Base-by-base conservation (phyloP, 2,113 vertebrate genomes). In the Seriola dumerili region DNA sequence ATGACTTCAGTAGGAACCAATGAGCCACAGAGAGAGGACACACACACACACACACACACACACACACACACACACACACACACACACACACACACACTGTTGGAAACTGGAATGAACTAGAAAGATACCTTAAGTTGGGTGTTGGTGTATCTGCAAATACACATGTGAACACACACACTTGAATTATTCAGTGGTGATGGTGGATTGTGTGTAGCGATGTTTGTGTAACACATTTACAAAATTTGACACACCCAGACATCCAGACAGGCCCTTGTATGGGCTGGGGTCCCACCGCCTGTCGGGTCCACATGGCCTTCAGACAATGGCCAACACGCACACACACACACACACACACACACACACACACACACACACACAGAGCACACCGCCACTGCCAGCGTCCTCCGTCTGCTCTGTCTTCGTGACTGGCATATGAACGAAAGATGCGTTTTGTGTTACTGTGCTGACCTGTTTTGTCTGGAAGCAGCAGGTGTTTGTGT, bases 351-450 rank as follows among this genome's bases (percentile, higher is more conserved):
- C 38, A 72, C 13, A 73, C 69, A 74, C 48, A 50, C 25, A 46
- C 38, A 72, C 13, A 73, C 69, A 73, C 38, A 52, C 4, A 74
- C 40, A 42, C 40, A 42, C 40, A 9, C 40, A 8, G 1, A 50
- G 40, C 8, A 63, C 74, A 32, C 17, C 9, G 21, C 3, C 29
- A 57, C 58, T 50, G 77, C 85, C 82, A 86, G 19, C 74, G 70
- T 71, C 78, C 54, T 42, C 84, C 81, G 66, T 84, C 88, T 89
- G 88, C 55, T 84, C 42, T 10, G 42, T 40, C 62, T 79, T 17
- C 64, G 63, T 89, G 85, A 85, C 66, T 6, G 44, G 66, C 55
- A 23, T 85, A 12, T 70, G 19, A 69, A 85, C 63, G 46, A 66
- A 63, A 42, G 10, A 21, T 3, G 2, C 36, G 32, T 44, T 19